phyloP scores from a whole-genome alignment of 37 sponge, comb jelly and placozoan species.

The Eunapius fragilis region DNA sequence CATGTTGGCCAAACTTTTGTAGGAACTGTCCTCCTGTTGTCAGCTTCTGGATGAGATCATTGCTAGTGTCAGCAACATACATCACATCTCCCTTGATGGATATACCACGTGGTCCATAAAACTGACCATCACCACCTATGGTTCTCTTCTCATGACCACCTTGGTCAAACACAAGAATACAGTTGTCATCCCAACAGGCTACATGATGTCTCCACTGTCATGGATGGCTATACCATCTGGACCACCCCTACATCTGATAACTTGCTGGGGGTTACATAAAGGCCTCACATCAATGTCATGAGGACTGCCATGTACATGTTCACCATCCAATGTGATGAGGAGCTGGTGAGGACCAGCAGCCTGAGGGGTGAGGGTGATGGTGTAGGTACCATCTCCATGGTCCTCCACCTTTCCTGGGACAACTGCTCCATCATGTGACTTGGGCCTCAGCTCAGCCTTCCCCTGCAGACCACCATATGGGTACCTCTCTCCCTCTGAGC shows the following conservation, averaged over 20 bases:
- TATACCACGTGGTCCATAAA: not conserved
- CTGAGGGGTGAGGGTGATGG: not conserved
- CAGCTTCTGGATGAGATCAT: too few species aligned
- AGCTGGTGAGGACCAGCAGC: not conserved
- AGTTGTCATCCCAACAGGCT: too few species aligned
- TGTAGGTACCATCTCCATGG: not conserved
- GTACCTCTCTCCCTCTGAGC: not conserved
- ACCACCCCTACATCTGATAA: not conserved
- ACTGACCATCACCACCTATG: conserved; percentile 3
- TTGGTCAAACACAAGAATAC: conserved; percentile 8
- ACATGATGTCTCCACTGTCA: conserved; percentile 5
- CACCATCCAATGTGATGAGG: not conserved
- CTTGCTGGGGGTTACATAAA: not conserved
- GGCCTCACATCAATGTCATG: not conserved
- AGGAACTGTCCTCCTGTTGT: too few species aligned
- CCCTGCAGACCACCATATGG: not conserved
- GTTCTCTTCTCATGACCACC: conserved; percentile 3
- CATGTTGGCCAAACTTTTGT: too few species aligned
- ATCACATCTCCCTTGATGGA: not conserved
- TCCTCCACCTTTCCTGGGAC: not conserved
- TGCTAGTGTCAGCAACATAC: too few species aligned
- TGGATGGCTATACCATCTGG: not conserved
- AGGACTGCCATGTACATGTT: not conserved
- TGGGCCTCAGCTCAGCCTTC: conserved; percentile 1
- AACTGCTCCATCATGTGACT: not conserved